Evolutionary conservation across 2,113 vertebrate genomes (phyloP).

Genomic region (Oreocharis arfaki): DNA sequence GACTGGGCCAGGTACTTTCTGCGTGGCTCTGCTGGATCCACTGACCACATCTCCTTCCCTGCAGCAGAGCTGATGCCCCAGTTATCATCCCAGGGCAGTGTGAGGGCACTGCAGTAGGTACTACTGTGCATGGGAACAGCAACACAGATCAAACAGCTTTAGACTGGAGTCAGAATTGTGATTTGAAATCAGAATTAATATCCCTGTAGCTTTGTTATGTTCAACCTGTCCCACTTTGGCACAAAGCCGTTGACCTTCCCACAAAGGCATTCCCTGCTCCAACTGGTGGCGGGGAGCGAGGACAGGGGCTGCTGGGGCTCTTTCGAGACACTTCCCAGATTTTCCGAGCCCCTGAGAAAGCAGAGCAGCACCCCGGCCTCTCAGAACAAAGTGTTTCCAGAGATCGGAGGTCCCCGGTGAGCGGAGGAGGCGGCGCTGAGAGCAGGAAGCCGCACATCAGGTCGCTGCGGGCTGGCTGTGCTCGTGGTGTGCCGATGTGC

Average conservation of each 20-base stretch:
- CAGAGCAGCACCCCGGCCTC: not conserved
- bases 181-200: not conserved
- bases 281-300: not conserved
- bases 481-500: rapidly evolving
- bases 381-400: not conserved
- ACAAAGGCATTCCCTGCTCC: not conserved
- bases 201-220: not conserved
- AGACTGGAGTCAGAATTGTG: not conserved
- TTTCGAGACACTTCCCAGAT: not conserved
- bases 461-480: rapidly evolving
- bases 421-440: rapidly evolving
- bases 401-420: rapidly evolving
- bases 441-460: not conserved
- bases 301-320: not conserved
- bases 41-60: not conserved
- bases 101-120: not conserved
- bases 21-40: not conserved
- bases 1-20: not conserved
- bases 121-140: not conserved
- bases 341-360: not conserved
- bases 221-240: not conserved
- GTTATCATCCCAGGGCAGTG: not conserved
- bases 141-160: not conserved
- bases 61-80: not conserved
- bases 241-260: not conserved